Evolutionary conservation across 2,113 vertebrate genomes (phyloP).

Genomic region (Syngnathus typhle): DNA sequence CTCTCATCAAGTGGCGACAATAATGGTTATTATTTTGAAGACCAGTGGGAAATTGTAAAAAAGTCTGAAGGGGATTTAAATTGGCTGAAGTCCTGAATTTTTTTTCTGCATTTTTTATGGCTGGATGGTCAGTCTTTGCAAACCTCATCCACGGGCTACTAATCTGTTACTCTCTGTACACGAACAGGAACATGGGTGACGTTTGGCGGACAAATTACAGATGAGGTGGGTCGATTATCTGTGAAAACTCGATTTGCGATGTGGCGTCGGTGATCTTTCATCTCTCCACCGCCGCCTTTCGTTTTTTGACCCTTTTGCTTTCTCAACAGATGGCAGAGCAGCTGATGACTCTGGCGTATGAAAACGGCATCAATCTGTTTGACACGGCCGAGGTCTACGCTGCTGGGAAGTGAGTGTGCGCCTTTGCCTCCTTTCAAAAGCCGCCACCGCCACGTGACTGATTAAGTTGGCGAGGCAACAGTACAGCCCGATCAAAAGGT

Average conservation of each 20-base stretch:
- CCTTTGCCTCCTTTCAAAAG: conserved; percentile 3
- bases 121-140: too few relatives aligned
- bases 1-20: not conserved
- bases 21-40: not conserved
- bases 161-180: conserved; percentile 47
- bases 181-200: conserved; percentile 99
- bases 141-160: too few relatives aligned
- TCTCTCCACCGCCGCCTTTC: conserved; percentile 8
- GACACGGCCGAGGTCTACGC: conserved; percentile 98
- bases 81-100: not conserved
- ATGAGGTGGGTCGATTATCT: conserved; percentile 79
- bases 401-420: conserved; percentile 88
- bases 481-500: not conserved
- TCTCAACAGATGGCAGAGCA: conserved; percentile 91
- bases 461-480: conserved; percentile 9
- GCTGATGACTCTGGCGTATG: conserved; percentile 95
- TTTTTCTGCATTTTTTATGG: too few relatives aligned
- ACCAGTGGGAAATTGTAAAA: not conserved
- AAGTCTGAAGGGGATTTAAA: not conserved
- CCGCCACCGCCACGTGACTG: conserved; percentile 12
- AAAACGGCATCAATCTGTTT: conserved; percentile 99
- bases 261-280: conserved; percentile 11
- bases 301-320: conserved; percentile 24
- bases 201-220: conserved; percentile 95
- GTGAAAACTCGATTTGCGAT: not conserved